Evolutionary conservation across 2,888 invertebrate species (phyloP).

Genomic region (Aspidiotus rigidus): DNA sequence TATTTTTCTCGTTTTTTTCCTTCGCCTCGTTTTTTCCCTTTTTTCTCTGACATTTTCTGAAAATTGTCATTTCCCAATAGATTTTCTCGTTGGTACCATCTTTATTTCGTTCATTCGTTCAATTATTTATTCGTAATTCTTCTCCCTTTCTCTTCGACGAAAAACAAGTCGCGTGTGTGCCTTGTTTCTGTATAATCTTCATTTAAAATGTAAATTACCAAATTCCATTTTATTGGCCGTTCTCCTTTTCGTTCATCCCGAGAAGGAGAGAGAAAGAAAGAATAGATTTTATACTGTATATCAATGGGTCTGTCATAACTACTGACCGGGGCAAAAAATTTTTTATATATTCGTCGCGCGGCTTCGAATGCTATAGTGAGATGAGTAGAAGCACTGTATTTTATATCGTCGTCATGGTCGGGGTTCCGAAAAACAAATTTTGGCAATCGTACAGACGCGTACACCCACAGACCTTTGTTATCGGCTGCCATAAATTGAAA

Average conservation of each 20-base stretch:
- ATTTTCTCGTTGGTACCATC: neutral
- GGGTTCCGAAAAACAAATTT: no score
- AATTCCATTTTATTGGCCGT: neutral
- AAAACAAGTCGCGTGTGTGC: no score
- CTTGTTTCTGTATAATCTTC: constrained; percentile 1
- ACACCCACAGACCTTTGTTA: no score
- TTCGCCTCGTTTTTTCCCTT: constrained; percentile 1
- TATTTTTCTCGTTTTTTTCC: constrained; percentile 8
- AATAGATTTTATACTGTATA: neutral
- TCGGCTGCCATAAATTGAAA: no score
- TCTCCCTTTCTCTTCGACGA: no score
- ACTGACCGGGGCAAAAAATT: no score
- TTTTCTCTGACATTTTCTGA: neutral
- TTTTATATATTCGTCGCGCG: no score
- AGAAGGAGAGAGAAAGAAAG: neutral
- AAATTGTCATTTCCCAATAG: constrained; percentile 3
- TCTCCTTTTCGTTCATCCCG: neutral
- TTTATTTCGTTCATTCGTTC: neutral
- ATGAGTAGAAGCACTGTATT: no score
- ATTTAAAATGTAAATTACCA: constrained; percentile 4
- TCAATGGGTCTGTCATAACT: neutral
- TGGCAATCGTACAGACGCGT: no score
- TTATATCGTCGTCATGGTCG: no score
- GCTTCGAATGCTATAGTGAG: no score
- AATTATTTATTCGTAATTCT: constrained; percentile 1